Percentiles rank a stretch among this genome's conserved stretches.
Conservation (phyloP, 2,888 invertebrate genomes). For the Gastrophysa polygoni region DNA sequence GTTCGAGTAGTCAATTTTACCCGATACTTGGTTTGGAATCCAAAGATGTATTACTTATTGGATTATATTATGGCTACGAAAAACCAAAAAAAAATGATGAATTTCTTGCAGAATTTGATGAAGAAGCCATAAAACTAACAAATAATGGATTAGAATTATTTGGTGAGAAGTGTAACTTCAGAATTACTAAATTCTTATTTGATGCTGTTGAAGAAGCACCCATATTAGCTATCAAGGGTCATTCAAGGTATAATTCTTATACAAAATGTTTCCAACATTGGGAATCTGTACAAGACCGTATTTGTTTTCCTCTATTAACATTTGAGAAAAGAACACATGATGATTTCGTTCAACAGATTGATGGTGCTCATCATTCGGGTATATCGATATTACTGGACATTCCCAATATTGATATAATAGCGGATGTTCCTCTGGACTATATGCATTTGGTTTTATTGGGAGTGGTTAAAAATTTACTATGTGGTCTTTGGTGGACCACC, state of each 20-base stretch:
- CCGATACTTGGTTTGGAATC: constrained; percentile 8
- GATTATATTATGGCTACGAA: constrained; percentile 13
- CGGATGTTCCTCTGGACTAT: constrained; percentile 32
- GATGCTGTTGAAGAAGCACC: constrained; percentile 11
- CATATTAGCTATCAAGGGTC: constrained; percentile 12
- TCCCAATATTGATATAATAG: constrained; percentile 24
- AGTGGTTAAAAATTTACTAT: constrained; percentile 8
- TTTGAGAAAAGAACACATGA: constrained; percentile 24
- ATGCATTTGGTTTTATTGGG: constrained; percentile 16
- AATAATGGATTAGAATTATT: constrained; percentile 5
- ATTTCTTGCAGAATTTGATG: neutral
- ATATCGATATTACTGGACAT: constrained; percentile 17
- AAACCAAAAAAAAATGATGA: constrained; percentile 7
- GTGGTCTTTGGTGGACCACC: constrained; percentile 12
- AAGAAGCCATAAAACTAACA: neutral
- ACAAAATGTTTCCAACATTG: constrained; percentile 27
- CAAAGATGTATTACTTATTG: constrained; percentile 5
- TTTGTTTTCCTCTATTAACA: constrained; percentile 25
- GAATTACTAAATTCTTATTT: constrained; percentile 8
- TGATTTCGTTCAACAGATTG: constrained; percentile 19
- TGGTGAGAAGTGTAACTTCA: neutral
- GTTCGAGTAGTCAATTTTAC: constrained; percentile 4
- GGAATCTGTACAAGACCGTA: constrained; percentile 7
- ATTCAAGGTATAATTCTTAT: constrained; percentile 13
- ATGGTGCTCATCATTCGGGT: constrained; percentile 29